These are phyloP conservation scores for Chaetodon trifasciatus DNA, from an alignment of 2,797 vertebrate species.

Conservation along the genomic window DNA sequence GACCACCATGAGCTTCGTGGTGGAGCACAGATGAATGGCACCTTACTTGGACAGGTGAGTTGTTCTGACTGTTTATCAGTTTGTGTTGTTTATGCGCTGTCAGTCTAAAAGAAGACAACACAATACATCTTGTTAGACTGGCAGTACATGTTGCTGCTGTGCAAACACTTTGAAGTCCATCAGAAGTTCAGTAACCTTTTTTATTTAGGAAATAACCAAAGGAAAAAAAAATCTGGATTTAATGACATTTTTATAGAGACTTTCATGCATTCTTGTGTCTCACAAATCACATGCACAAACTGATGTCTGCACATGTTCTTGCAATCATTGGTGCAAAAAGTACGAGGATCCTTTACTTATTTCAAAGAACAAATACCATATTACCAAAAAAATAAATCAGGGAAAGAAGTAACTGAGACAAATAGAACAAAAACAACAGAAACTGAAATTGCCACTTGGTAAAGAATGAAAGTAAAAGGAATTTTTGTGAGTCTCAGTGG, in stretches of 20 bases:
- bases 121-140: not conserved
- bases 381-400: not conserved
- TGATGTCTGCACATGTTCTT: not conserved
- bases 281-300: not conserved
- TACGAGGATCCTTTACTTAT: not conserved
- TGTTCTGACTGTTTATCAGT: not conserved
- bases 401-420: not conserved
- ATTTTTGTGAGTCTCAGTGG: not conserved
- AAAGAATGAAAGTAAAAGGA: not conserved
- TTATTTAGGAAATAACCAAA: not conserved
- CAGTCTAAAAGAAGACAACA: too few species aligned
- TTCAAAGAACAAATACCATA: not conserved
- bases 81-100: too few species aligned
- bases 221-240: not conserved
- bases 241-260: not conserved
- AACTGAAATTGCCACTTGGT: not conserved
- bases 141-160: not conserved
- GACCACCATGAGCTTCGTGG: slow-evolving; percentile 98
- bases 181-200: not conserved
- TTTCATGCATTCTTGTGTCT: not conserved
- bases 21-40: slow-evolving; percentile 92
- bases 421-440: too few species aligned
- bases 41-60: slow-evolving; percentile 65
- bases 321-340: not conserved
- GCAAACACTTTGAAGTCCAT: not conserved